Evolutionary conservation across 2,113 vertebrate species (phyloP), one percentile per base, ranked within the genome.

Genomic region (Spheniscus mendiculus): DNA sequence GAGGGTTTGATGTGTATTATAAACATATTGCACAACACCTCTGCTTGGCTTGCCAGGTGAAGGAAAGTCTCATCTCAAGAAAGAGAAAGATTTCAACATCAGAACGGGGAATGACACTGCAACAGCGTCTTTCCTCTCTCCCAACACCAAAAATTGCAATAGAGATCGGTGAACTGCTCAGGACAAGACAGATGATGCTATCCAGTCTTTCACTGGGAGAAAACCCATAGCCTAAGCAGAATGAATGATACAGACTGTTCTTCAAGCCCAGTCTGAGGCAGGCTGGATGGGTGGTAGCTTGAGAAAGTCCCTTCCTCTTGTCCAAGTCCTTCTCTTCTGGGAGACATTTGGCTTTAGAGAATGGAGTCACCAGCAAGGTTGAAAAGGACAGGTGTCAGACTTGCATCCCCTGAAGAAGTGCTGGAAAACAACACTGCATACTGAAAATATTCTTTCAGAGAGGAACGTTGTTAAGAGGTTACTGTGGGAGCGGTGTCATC

Each of bases 171-270:
- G 53, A 72, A 61, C 22, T 73, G 25, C 49, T 73, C 38, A 20
- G 63, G 58, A 73, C 16, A 85, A 88, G 71, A 50, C 0, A 76
- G 42, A 45, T 0, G 0, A 69, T 20, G 16, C 13, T 49, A 17
- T 49, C 40, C 44, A 74, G n/a, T 29, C 61, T 66, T 87, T 76
- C 29, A 49, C 10, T 42, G 13, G 15, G 34, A 15, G 14, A 59
- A 86, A 88, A 6, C 17, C 53, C 58, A 19, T 11, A 83, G 25
- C 45, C 30, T 52, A 80, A 55, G 69, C 49, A 73, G 32, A 59
- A 66, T 14, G 66, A 82, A 56, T 21, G 18, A 81, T 16, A 29
- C 53, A 52, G 12, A 38, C n/a, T 27, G 29, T 44, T 72, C 77
- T 40, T 62, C 56, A 78, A n/a, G 55, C 26, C 32, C 45, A 26